Evolutionary conservation across 2,888 invertebrate species (phyloP).

Genomic region (Ferrisia virgata): DNA sequence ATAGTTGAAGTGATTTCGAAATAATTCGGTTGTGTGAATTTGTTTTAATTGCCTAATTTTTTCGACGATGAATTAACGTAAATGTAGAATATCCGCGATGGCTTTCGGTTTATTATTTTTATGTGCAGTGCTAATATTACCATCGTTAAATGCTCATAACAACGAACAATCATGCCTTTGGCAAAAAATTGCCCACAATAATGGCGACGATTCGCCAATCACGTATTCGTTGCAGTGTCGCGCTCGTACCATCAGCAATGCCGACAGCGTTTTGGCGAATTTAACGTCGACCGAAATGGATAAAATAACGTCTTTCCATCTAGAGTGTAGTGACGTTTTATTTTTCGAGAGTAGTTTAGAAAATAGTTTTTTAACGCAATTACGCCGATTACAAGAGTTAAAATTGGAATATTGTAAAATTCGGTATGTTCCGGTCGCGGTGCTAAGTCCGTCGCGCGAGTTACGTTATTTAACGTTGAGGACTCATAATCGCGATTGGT

Average conservation of each 20-base stretch:
- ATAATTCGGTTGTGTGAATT: neutral
- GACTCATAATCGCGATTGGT: conserved; percentile 81
- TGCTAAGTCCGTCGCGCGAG: conserved; percentile 74
- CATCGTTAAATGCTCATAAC: conserved; percentile 55
- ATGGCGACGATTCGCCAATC: conserved; percentile 55
- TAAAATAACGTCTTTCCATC: conserved; percentile 64
- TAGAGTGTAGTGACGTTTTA: conserved; percentile 71
- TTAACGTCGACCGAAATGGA: conserved; percentile 68
- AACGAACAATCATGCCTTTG: conserved; percentile 71
- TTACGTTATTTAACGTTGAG: conserved; percentile 79
- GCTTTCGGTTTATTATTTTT: neutral
- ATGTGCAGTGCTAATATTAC: conserved; percentile 5
- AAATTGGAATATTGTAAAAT: conserved; percentile 84
- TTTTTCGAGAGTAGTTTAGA: conserved; percentile 70
- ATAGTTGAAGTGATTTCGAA: neutral
- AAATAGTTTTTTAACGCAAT: conserved; percentile 52
- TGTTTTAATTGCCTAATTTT: too few relatives aligned
- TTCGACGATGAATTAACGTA: neutral
- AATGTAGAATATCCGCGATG: neutral
- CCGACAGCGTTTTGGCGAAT: conserved; percentile 66
- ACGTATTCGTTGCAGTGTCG: conserved; percentile 58
- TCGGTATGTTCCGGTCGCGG: conserved; percentile 75
- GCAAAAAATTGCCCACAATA: conserved; percentile 56
- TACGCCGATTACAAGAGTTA: conserved; percentile 68
- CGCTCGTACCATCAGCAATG: conserved; percentile 68